Conservation (phyloP, 2,888 invertebrate species). For the Penaeus monodon region DNA sequence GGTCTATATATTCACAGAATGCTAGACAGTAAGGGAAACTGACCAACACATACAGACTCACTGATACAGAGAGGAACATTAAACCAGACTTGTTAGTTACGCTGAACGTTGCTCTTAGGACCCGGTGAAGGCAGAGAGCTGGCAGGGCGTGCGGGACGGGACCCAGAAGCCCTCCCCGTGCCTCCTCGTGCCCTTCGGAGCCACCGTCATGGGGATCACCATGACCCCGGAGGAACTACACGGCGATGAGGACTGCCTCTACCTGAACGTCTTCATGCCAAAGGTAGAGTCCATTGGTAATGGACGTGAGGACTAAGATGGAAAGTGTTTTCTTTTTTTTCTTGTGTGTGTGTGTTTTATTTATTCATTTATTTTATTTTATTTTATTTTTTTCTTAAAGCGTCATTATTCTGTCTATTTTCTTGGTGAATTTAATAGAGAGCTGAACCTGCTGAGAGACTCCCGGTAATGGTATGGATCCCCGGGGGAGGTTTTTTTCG, state of each 20-base stretch:
- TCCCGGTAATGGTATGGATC: too few relatives aligned
- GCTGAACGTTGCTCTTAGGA: conserved; percentile 48
- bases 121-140: conserved; percentile 58
- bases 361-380: too few relatives aligned
- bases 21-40: too few relatives aligned
- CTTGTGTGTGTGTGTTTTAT: too few relatives aligned
- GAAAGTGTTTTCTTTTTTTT: background rate
- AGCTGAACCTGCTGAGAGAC: too few relatives aligned
- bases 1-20: too few relatives aligned
- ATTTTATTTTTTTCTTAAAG: too few relatives aligned
- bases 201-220: background rate
- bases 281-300: conserved; percentile 32
- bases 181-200: background rate
- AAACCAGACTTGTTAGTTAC: too few relatives aligned
- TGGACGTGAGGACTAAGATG: background rate
- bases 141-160: conserved; percentile 65
- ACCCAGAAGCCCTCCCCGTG: conserved; percentile 20
- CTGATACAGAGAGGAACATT: too few relatives aligned
- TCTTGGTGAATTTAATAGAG: background rate
- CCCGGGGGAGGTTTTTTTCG: background rate
- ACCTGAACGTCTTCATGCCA: conserved; percentile 64
- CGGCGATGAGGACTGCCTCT: conserved; percentile 64
- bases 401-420: too few relatives aligned
- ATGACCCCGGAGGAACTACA: conserved; percentile 40
- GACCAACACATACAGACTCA: too few relatives aligned